Evolutionary conservation across 2,797 vertebrate genomes (phyloP), one percentile per base, ranked within the genome.

Genomic region (Sebastes elongatus): DNA sequence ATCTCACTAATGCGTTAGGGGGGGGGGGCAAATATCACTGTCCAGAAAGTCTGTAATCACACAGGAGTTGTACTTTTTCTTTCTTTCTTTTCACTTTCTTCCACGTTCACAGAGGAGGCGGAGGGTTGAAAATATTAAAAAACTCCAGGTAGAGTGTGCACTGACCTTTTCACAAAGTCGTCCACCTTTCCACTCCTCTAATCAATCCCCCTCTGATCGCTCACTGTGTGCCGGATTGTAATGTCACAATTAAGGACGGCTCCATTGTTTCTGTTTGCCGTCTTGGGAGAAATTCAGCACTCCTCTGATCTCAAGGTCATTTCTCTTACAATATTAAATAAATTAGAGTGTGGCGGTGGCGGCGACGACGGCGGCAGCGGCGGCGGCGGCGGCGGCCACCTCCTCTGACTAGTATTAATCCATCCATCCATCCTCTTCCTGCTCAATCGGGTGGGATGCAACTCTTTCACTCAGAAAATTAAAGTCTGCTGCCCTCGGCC

Each of bases 81-180:
- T 49, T 80, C 77, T 82, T 78, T 74, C 38, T 42, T 71, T 63
- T 75, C 80, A 76, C 84, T 84, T 85, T 75, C 23, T 79, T 67
- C 68, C 71, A 35, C 35, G 13, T 87, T 83, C 79, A 27, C 74
- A 35, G 73, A 57, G 59, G 49, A 84, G 63, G 64, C 20, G 33
- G 73, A 75, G 71, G 80, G 75, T 62, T 78, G 81, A 74, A 89
- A 82, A 89, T 85, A 83, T 80, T 70, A 86, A 89, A 91, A 93
- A 91, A 42, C 88, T 94, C 88, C 91, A 95, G 95, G 95, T 96
- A 80, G 91, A 94, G 93, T 94, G 94, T 89, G 91, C 91, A 78
- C 27, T 96, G 96, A 96, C 96, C 95, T 96, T 96, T 96, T 96
- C 93, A 94, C 93, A 95, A 95, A 96, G 95, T 96, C 94, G 88